These are phyloP conservation scores for Pholis gunnellus DNA, from an alignment of 2,113 vertebrate species.

Conservation along the genomic window DNA sequence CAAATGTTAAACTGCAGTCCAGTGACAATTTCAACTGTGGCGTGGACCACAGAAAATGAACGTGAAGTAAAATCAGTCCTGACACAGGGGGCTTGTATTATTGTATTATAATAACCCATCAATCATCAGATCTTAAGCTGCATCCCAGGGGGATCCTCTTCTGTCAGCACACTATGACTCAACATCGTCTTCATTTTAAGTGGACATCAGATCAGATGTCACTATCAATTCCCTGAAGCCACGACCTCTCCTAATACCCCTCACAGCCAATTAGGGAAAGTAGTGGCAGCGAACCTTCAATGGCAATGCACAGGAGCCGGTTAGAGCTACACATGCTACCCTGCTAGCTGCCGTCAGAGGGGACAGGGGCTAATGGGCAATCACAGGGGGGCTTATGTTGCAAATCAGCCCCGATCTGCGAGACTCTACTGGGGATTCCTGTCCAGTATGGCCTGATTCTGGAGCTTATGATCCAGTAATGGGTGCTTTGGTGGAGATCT, in stretches of 20 bases:
- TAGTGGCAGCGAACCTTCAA: conserved; percentile 71
- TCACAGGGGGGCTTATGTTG: conserved; percentile 81
- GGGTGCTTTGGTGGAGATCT: conserved; percentile 74
- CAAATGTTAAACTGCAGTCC: neutral
- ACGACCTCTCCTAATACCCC: conserved; percentile 77
- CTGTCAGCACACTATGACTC: conserved; percentile 67
- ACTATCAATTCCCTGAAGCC: conserved; percentile 79
- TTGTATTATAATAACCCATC: conserved; percentile 75
- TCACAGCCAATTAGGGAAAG: conserved; percentile 84
- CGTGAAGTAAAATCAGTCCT: conserved; percentile 25
- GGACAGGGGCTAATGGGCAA: conserved; percentile 82
- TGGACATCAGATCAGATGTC: conserved; percentile 86
- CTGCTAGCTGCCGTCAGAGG: conserved; percentile 66
- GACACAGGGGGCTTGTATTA: conserved; percentile 53
- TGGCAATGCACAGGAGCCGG: conserved; percentile 39
- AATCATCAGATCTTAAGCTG: conserved; percentile 63
- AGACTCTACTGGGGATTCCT: conserved; percentile 79
- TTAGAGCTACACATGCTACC: conserved; percentile 77
- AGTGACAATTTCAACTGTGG: neutral
- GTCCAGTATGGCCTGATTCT: conserved; percentile 64
- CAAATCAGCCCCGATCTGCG: conserved; percentile 71
- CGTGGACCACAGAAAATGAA: neutral
- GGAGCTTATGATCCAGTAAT: conserved; percentile 79
- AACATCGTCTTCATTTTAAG: conserved; percentile 80
- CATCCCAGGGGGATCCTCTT: conserved; percentile 42